These are phyloP conservation scores for Orthosia gracilis DNA, from an alignment of 2,888 invertebrate species.

Conservation along the genomic window DNA sequence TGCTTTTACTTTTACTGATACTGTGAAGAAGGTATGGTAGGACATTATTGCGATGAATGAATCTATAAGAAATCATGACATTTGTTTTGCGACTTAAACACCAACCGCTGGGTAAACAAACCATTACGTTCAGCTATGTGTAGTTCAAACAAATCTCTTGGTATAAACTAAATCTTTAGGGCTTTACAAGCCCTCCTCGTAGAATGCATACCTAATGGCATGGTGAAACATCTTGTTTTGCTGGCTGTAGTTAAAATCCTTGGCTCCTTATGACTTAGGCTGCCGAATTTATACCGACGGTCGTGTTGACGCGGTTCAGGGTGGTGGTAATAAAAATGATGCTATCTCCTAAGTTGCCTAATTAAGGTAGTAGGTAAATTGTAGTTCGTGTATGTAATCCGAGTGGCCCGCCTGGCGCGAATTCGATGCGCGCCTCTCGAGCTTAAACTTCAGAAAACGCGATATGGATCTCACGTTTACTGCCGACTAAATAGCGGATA, in stretches of 20 bases:
- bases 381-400: constrained; percentile 70
- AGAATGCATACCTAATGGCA: constrained; percentile 74
- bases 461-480: constrained; percentile 90
- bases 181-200: constrained; percentile 70
- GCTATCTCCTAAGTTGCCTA: constrained; percentile 58
- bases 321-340: constrained; percentile 38
- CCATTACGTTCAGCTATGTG: constrained; percentile 55
- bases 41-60: not conserved
- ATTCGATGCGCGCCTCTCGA: constrained; percentile 81
- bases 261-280: not conserved
- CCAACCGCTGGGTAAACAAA: constrained; percentile 25
- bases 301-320: constrained; percentile 10
- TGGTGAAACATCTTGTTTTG: constrained; percentile 67
- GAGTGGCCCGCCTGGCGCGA: constrained; percentile 82
- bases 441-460: constrained; percentile 82
- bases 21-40: not conserved
- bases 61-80: not conserved
- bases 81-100: constrained; percentile 20
- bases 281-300: constrained; percentile 21
- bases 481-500: constrained; percentile 87
- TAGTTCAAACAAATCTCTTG: constrained; percentile 75
- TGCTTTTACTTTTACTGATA: not conserved
- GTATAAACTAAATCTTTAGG: constrained; percentile 73
- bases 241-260: constrained; percentile 47
- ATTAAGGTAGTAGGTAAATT: constrained; percentile 67